These are phyloP conservation scores for Rhea pennata DNA, from an alignment of 2,113 vertebrate genomes.

Conservation along the genomic window DNA sequence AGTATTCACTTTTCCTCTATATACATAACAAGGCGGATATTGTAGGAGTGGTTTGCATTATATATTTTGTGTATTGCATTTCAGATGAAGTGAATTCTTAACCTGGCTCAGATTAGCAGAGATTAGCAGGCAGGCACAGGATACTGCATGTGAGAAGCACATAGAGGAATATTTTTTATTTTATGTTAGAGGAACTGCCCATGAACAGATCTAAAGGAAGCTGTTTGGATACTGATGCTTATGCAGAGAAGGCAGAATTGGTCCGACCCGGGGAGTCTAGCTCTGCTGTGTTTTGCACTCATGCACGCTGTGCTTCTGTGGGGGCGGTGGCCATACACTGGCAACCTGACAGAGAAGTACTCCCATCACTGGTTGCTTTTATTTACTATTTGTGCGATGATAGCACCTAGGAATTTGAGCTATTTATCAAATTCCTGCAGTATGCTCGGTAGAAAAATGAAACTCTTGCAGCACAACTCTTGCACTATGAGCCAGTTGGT, in stretches of 20 bases:
- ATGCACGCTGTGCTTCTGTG: neutral
- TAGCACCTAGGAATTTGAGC: neutral
- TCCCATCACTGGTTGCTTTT: neutral
- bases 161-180: neutral
- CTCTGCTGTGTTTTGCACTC: neutral
- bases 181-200: neutral
- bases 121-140: neutral
- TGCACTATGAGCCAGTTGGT: neutral
- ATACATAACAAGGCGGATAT: conserved; percentile 10
- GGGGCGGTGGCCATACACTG: neutral
- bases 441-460: neutral
- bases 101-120: conserved; percentile 26
- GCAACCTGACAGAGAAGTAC: neutral
- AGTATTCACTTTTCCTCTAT: neutral
- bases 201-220: neutral
- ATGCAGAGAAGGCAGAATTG: neutral
- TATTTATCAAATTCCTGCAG: neutral
- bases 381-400: neutral
- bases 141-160: neutral
- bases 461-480: neutral
- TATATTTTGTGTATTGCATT: conserved; percentile 36
- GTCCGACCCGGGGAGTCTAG: neutral
- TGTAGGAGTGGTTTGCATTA: neutral
- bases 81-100: conserved; percentile 43
- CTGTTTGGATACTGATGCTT: neutral